phyloP scores from a whole-genome alignment of 2,888 invertebrate genomes.

The Deilephila porcellus region DNA sequence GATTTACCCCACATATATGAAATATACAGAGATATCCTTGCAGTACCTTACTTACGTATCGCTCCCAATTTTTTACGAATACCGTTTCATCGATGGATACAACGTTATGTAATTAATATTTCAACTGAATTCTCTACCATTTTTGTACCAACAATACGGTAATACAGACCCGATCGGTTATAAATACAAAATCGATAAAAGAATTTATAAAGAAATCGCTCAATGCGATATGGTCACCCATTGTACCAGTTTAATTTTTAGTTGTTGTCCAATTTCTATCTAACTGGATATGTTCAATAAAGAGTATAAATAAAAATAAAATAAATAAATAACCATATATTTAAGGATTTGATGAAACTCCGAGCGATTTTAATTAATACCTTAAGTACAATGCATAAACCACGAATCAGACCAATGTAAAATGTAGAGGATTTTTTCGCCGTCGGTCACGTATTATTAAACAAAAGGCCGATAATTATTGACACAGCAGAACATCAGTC shows the following conservation, averaged over 20 bases:
- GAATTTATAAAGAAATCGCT: no score
- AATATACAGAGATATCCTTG: background rate
- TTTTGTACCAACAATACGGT: background rate
- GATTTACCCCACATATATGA: background rate
- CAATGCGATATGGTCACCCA: no score
- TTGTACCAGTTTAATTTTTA: no score
- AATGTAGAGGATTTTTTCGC: conserved; percentile 12
- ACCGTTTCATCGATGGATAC: no score
- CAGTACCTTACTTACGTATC: background rate
- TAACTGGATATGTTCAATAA: no score
- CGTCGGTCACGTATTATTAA: conserved; percentile 40
- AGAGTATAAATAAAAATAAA: no score
- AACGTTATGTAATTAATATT: background rate
- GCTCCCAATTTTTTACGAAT: background rate
- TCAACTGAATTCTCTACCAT: background rate
- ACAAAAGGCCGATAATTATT: conserved; percentile 73
- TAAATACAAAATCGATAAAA: background rate
- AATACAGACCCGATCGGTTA: background rate
- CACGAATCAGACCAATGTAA: conserved; percentile 2
- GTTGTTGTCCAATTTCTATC: no score
- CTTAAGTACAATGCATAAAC: background rate
- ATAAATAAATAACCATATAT: background rate
- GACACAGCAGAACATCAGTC: conserved; percentile 66
- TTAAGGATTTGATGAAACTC: background rate
- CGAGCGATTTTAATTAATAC: background rate